Conservation (phyloP, 2,888 invertebrate species). For the Dugesia japonica region DNA sequence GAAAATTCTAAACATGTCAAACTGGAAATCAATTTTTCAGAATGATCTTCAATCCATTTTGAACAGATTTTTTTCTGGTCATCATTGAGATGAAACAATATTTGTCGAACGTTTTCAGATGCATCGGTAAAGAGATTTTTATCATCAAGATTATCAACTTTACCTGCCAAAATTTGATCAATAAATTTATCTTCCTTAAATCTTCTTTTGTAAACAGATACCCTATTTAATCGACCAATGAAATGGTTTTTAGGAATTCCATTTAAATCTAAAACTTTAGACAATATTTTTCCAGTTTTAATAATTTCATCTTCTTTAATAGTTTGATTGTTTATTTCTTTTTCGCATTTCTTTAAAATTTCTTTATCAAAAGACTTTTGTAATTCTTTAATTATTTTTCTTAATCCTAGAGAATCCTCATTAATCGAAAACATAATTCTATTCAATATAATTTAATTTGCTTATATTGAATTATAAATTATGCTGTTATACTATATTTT, state of each 20-base stretch:
- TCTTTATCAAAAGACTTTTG: not conserved
- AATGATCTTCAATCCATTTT: not conserved
- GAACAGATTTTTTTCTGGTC: not conserved
- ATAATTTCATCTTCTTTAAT: not conserved
- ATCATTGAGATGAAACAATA: not conserved
- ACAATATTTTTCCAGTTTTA: not conserved
- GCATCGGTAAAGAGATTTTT: not conserved
- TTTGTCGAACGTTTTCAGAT: not conserved
- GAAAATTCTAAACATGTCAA: not conserved
- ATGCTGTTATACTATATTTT: too few relatives aligned
- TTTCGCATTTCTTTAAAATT: not conserved
- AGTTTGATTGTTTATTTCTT: not conserved
- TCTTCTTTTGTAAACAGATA: not conserved
- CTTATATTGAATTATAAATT: too few relatives aligned
- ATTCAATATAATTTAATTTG: too few relatives aligned
- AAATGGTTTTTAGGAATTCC: not conserved
- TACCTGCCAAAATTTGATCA: not conserved
- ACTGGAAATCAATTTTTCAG: not conserved
- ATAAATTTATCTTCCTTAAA: not conserved
- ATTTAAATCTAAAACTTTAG: not conserved
- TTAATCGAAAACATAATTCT: not conserved
- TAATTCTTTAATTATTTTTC: not conserved
- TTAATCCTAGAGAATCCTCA: not conserved
- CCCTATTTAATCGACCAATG: not conserved
- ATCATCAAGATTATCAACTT: not conserved